Conservation (phyloP, 1,140 invertebrate genomes). For the Monomorium pharaonis region DNA sequence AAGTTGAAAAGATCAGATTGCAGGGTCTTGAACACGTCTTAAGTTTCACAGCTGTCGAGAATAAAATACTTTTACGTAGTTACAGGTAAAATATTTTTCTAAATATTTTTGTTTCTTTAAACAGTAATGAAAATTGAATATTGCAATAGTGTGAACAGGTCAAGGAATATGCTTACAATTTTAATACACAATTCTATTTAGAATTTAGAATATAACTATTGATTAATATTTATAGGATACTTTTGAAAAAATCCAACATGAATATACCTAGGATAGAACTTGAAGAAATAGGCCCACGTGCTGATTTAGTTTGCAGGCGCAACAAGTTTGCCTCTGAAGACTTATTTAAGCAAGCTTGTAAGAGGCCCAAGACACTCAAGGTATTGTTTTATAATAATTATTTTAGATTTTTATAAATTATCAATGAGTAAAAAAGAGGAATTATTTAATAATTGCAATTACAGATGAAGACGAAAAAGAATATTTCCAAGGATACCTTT, state of each 20-base stretch:
- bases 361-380: conserved; percentile 93
- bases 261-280: conserved; percentile 95
- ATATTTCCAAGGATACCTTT: conserved; percentile 94
- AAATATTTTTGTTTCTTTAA: conserved; percentile 48
- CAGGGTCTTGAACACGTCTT: conserved; percentile 97
- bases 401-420: conserved; percentile 3
- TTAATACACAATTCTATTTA: no score
- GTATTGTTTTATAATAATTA: conserved; percentile 78
- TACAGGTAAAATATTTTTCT: conserved; percentile 88
- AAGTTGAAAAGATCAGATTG: conserved; percentile 92
- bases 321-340: conserved; percentile 96
- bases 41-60: conserved; percentile 93
- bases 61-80: conserved; percentile 93
- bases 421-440: not conserved
- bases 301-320: conserved; percentile 94
- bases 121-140: not conserved
- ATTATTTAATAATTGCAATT: conserved; percentile 10
- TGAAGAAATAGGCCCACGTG: conserved; percentile 97
- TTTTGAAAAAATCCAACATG: conserved; percentile 96
- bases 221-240: conserved; percentile 86
- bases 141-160: not conserved
- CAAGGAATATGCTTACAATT: not conserved
- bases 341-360: conserved; percentile 94
- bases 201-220: not conserved
- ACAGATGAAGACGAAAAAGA: conserved; percentile 94